Conservation (phyloP, 2,797 vertebrate genomes). For the Xiphorhynchus erythropygius region DNA sequence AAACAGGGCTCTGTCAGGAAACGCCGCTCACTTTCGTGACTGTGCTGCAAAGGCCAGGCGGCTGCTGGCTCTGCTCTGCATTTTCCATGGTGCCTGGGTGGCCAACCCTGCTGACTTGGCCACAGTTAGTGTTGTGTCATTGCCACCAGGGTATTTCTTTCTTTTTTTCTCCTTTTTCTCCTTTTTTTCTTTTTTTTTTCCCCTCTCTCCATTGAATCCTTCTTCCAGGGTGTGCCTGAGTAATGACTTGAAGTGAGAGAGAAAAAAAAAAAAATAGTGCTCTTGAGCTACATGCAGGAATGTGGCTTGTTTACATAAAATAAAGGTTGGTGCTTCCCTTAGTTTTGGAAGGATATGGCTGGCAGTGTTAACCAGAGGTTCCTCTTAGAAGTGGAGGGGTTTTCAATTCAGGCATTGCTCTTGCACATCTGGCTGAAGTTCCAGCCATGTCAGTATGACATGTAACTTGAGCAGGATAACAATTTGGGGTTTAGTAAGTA, state of each 20-base stretch:
- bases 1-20: not conserved
- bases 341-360: not conserved
- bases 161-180: not conserved
- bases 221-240: conserved; percentile 37
- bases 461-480: not conserved
- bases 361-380: not conserved
- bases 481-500: not conserved
- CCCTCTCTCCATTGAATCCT: not conserved
- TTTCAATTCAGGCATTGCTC: not conserved
- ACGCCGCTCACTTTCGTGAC: not conserved
- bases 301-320: not conserved
- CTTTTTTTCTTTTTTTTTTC: not conserved
- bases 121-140: not conserved
- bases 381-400: not conserved
- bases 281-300: not conserved
- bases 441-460: accelerated
- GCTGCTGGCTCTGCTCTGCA: not conserved
- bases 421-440: not conserved
- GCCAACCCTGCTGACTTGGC: not conserved
- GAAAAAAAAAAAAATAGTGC: not conserved
- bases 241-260: conserved; percentile 17
- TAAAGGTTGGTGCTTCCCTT: not conserved
- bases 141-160: not conserved
- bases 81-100: conserved; percentile 33
- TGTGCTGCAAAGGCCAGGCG: not conserved